These are phyloP conservation scores for Takifugu bimaculatus DNA, from an alignment of 2,113 vertebrate genomes.

Conservation along the genomic window DNA sequence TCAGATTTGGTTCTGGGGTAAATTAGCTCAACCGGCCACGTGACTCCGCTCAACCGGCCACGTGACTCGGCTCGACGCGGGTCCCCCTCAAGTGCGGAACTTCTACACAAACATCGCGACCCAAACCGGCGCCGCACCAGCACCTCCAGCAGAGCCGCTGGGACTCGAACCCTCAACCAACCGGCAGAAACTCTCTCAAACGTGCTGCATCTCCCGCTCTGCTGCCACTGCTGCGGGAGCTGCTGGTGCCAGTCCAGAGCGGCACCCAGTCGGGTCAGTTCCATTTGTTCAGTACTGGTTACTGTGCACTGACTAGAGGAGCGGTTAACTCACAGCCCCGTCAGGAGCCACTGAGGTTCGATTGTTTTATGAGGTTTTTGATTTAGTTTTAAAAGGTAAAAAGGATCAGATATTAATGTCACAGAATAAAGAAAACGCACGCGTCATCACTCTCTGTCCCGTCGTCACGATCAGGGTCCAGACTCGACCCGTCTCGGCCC, in stretches of 20 bases:
- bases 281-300: slow-evolving; percentile 14
- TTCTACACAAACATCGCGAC: too few relatives aligned
- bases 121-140: too few relatives aligned
- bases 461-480: slow-evolving; percentile 12
- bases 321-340: slow-evolving; percentile 40
- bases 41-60: too few relatives aligned
- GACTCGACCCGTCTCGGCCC: not conserved
- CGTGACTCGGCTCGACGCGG: too few relatives aligned
- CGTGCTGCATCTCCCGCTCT: too few relatives aligned
- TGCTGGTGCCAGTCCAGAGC: slow-evolving; percentile 53
- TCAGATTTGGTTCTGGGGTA: too few relatives aligned
- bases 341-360: slow-evolving; percentile 67
- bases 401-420: slow-evolving; percentile 36
- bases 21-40: too few relatives aligned
- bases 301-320: not conserved
- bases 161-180: not conserved
- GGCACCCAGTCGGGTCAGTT: slow-evolving; percentile 17
- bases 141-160: too few relatives aligned
- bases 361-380: slow-evolving; percentile 68
- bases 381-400: slow-evolving; percentile 32
- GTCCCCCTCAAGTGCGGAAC: too few relatives aligned
- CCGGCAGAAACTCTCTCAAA: slow-evolving; percentile 8
- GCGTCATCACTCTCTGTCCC: not conserved
- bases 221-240: slow-evolving; percentile 18
- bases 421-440: slow-evolving; percentile 8